Percentiles rank a stretch among this genome's conserved stretches.
phyloP scores from a whole-genome alignment of 2,888 invertebrate species.

The Crematogaster levior region DNA sequence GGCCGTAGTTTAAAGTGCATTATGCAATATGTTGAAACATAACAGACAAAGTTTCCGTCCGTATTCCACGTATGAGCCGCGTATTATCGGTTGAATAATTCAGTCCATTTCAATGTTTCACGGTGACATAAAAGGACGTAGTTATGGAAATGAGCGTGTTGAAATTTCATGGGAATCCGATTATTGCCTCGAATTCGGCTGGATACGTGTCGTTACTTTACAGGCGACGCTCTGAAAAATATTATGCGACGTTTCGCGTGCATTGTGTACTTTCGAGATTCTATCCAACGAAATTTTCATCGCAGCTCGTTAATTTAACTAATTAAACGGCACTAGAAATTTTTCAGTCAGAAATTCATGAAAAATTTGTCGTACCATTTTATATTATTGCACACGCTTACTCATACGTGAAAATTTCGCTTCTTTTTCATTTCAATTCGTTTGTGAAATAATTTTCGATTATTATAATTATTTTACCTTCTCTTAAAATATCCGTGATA shows the following conservation, averaged over 20 bases:
- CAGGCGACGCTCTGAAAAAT: conserved; percentile 36
- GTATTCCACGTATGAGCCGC: conserved; percentile 35
- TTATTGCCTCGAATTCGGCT: conserved; percentile 56
- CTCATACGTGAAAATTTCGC: neutral
- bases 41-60: conserved; percentile 57
- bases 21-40: conserved; percentile 63
- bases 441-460: neutral
- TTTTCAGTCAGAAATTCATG: conserved; percentile 5
- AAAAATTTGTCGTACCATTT: conserved; percentile 26
- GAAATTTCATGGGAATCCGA: conserved; percentile 57
- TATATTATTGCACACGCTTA: neutral
- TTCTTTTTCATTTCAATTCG: neutral
- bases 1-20: conserved; percentile 57
- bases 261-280: conserved; percentile 42
- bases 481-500: neutral
- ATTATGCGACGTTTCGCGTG: conserved; percentile 26
- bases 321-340: conserved; percentile 32
- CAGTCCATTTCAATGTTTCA: conserved; percentile 56
- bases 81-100: conserved; percentile 61
- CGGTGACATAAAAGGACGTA: conserved; percentile 48
- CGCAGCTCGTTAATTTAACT: conserved; percentile 13
- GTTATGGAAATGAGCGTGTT: conserved; percentile 61
- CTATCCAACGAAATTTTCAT: neutral
- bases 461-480: neutral
- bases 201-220: conserved; percentile 44